Evolutionary conservation across 30 jellyfish, hydroid and myxozoan species (phyloP), one percentile per base, ranked within the genome.

Genomic region (Aurelia coerulea): DNA sequence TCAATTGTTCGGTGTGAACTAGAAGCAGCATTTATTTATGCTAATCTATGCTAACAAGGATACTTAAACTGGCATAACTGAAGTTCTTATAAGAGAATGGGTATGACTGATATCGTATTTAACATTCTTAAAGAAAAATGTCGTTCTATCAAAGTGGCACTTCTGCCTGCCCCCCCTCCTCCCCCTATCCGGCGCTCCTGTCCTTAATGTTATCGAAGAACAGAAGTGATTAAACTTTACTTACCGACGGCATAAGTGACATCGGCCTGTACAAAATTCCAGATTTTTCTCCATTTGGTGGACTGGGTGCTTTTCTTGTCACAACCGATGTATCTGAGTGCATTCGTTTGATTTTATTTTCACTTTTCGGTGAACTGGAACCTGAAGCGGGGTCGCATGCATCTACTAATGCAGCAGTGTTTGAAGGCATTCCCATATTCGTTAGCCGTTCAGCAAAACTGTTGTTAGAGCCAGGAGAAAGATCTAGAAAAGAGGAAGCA

Each of bases 251-350:
- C 92, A 83, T 83, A 71, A 83, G 14, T 9, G 92, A 83, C 86
- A 72, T 72, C 29, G 92, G 92, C 63, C 92, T 39, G 50, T 50
- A 41, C 13, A 85, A 14, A 34, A 68, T 68, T 29, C 85, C 78
- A 9, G 79, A 31, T 70, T 88, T 88, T 15, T 96, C 94, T 18
- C 84, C 85, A 65, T 84, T 88, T 11, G 90, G 78, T 10, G 96
- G 92, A 56, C 85, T 67, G 29, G 80, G 89, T 10, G 89, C 34
- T 52, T 83, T 83, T 23, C 92, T 60, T 60, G 31, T 60, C 37
- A 92, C 85, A 59, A 69, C 97, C 19, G 94, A 74, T 0, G 97
- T 66, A 59, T 88, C 98, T 3, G 98, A 93, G 58, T 93, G 90
- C 94, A 93, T 93, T 16, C 98, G 87, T 33, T 97, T 78, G 77